These are phyloP conservation scores for Clitarchus hookeri DNA, from an alignment of 2,888 invertebrate species.

Conservation along the genomic window DNA sequence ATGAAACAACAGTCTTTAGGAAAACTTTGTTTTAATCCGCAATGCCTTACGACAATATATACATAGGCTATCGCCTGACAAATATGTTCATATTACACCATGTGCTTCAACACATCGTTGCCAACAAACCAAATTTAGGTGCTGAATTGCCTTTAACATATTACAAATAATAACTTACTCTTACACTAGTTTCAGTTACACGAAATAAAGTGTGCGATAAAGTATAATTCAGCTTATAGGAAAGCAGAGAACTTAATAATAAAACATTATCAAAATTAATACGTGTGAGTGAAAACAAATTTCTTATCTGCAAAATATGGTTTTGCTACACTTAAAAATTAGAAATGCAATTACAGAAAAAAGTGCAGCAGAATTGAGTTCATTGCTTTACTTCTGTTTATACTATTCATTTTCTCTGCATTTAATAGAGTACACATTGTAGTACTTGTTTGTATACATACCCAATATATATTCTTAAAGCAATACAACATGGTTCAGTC, in stretches of 20 bases:
- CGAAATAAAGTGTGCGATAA: neutral
- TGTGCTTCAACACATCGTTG: neutral
- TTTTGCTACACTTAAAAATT: neutral
- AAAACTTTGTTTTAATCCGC: neutral
- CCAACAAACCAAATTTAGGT: neutral
- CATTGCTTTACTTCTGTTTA: neutral
- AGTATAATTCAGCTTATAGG: neutral
- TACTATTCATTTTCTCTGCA: neutral
- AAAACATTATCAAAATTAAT: neutral
- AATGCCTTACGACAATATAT: conserved; percentile 3
- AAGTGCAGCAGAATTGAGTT: neutral
- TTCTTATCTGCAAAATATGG: neutral
- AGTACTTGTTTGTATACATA: neutral
- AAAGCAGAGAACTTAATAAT: neutral
- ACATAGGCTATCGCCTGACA: neutral
- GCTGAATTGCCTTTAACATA: neutral
- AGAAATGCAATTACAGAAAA: neutral
- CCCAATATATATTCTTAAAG: neutral
- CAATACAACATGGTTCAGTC: neutral
- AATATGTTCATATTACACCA: neutral
- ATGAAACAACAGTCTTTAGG: neutral
- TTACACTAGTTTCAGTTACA: neutral
- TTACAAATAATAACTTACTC: neutral
- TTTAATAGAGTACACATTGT: neutral
- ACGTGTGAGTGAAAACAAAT: neutral